Percentiles rank a stretch among this genome's conserved stretches.
phyloP scores from a whole-genome alignment of 1,140 invertebrate species.

The Hestina assimilis region DNA sequence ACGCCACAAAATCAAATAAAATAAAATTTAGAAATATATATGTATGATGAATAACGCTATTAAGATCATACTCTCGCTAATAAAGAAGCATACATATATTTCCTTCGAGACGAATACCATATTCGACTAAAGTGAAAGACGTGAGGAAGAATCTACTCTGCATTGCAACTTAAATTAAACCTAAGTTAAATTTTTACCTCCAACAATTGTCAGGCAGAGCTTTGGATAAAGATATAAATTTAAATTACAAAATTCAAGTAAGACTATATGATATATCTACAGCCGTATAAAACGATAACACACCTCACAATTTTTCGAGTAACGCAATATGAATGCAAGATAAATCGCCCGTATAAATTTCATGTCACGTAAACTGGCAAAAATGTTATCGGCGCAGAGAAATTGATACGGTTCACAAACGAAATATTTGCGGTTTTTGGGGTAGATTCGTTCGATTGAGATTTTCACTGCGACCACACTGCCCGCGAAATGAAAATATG shows the following conservation, averaged over 20 bases:
- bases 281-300: slow-evolving; percentile 55
- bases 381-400: slow-evolving; percentile 68
- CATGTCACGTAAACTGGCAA: slow-evolving; percentile 71
- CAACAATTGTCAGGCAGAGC: not conserved
- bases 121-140: not conserved
- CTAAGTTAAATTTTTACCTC: too few species aligned
- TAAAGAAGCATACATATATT: not conserved
- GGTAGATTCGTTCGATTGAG: slow-evolving; percentile 54
- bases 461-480: slow-evolving; percentile 23
- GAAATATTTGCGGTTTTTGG: slow-evolving; percentile 52
- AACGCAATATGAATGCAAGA: slow-evolving; percentile 72
- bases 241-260: slow-evolving; percentile 39
- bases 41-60: not conserved
- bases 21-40: too few species aligned
- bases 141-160: not conserved
- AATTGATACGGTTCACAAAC: slow-evolving; percentile 62
- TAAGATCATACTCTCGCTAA: too few species aligned
- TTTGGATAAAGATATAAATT: not conserved
- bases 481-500: not conserved
- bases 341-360: slow-evolving; percentile 72
- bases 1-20: too few species aligned
- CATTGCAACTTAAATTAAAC: not conserved
- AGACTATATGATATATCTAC: slow-evolving; percentile 43
- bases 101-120: not conserved
- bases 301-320: slow-evolving; percentile 61